Base-by-base conservation (phyloP, 2,797 vertebrate genomes). In the Lithobates pipiens region DNA sequence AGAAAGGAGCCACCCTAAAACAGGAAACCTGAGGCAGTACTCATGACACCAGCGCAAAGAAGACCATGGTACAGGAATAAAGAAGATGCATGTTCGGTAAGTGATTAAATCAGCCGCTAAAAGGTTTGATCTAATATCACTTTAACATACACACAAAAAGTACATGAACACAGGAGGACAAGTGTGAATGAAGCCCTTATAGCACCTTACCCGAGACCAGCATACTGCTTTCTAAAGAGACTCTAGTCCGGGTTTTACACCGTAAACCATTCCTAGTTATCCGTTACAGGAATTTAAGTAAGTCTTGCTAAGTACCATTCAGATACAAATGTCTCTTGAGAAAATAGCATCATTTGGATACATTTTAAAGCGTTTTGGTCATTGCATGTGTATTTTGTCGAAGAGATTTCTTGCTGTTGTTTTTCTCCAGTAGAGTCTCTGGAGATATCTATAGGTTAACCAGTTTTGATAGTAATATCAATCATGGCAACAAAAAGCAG, bases 381-480 rank as follows among this genome's bases (percentile, higher is more conserved):
- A 32, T 25, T 73, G 21, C 63, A 54, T 29, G 67, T 83, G 44
- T 84, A 54, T 84, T 84, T 71, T 42, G 29, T 57, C 21, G 44
- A 29, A 42, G 67, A 77, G 44, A 61, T 76, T 75, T 80, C 27
- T 63, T 78, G 42, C 68, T 76, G 25, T 65, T 80, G 32, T 80
- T 85, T 61, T 69, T 69, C 73, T 46, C 42, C 18, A 70, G 42
- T 36, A 36, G n/a, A 42, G 46, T 82, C 78, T 54, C 74, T 18
- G 25, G 85, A 80, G 78, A 77, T 77, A 76, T 69, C 65, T 69
- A 70, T 71, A 81, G 73, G 79, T 86, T 82, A 82, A 86, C 70
- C 77, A 76, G 54, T 44, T 63, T 82, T 86, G 73, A 86, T 76
- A 36, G 63, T 69, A 75, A 85, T 75, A 85, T 85, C 77, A 85